Evolutionary conservation across 2,113 vertebrate genomes (phyloP).

Genomic region (Porphyrio hochstetteri): DNA sequence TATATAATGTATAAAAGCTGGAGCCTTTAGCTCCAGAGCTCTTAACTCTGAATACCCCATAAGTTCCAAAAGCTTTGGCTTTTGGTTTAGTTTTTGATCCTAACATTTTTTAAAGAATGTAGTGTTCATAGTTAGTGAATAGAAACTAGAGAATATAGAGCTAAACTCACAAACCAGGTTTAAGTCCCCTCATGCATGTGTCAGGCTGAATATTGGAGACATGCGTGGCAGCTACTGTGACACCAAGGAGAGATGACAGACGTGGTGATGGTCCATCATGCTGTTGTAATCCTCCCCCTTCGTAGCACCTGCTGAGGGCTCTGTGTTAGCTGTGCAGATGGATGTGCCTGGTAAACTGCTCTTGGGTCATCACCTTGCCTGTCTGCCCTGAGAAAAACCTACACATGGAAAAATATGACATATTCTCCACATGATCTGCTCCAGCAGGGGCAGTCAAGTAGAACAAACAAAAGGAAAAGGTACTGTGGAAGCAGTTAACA

Average conservation of each 20-base stretch:
- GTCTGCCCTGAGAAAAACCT: neutral
- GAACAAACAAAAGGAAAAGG: neutral
- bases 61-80: neutral
- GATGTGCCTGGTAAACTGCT: neutral
- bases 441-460: neutral
- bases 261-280: accelerated
- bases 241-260: neutral
- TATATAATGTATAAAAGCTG: neutral
- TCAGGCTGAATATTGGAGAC: neutral
- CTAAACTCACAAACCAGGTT: neutral
- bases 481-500: neutral
- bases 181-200: accelerated
- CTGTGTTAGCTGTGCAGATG: neutral
- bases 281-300: neutral
- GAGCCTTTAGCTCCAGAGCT: neutral
- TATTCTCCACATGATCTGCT: neutral
- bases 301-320: neutral
- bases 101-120: neutral
- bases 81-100: neutral
- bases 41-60: neutral
- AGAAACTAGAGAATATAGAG: neutral
- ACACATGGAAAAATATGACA: neutral
- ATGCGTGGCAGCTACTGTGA: neutral
- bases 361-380: neutral
- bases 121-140: neutral